Conservation (phyloP, 2,888 invertebrate species). For the Mesorhabditis spiculigera region DNA sequence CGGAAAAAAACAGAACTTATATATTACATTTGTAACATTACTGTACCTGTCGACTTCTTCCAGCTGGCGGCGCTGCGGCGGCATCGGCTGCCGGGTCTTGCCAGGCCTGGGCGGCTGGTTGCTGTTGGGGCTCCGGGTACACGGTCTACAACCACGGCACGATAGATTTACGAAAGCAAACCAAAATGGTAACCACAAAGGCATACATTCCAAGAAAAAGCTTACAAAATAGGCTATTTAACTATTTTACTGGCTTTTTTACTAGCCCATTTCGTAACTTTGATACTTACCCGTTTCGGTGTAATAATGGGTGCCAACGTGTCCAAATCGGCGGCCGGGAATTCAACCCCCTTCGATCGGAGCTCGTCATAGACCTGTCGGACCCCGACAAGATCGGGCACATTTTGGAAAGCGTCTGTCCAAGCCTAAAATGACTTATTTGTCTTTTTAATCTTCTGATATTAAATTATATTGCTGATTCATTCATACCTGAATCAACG, state of each 20-base stretch:
- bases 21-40: no score
- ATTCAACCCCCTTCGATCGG: slow-evolving; percentile 90
- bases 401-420: slow-evolving; percentile 92
- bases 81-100: no score
- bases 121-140: slow-evolving; percentile 7
- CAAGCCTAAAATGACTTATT: slow-evolving; percentile 69
- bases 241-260: not conserved
- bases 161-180: not conserved
- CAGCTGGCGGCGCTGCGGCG: no score
- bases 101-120: not conserved
- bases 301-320: slow-evolving; percentile 55
- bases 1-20: no score
- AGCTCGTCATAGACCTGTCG: slow-evolving; percentile 90
- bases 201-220: no score
- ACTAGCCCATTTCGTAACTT: not conserved
- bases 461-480: not conserved
- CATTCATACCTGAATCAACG: slow-evolving; percentile 75
- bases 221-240: no score
- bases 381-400: slow-evolving; percentile 85
- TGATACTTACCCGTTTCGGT: slow-evolving; percentile 45
- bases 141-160: slow-evolving; percentile 13
- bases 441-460: not conserved
- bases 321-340: slow-evolving; percentile 77
- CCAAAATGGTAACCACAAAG: not conserved
- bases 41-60: no score